A percentile compares a stretch with the other conserved stretches of the same genome.
These are phyloP conservation scores for Petrolisthes manimaculis DNA, from an alignment of 2,888 invertebrate species.

Conservation along the genomic window DNA sequence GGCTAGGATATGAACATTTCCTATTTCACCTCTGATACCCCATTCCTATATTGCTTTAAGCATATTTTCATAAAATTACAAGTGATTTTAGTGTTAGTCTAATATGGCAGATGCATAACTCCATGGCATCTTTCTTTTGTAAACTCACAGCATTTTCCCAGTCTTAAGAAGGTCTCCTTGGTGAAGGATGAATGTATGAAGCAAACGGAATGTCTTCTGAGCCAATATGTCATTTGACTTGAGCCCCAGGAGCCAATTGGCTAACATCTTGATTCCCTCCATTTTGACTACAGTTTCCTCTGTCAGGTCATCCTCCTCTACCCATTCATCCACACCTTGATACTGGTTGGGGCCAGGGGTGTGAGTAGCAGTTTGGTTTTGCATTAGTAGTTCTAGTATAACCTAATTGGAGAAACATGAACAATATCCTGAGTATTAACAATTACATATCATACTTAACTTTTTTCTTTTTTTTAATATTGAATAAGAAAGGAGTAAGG, in stretches of 20 bases:
- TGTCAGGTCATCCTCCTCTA: conserved; percentile 86
- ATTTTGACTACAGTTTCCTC: conserved; percentile 80
- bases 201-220: conserved; percentile 93
- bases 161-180: conserved; percentile 84
- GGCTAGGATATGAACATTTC: not conserved
- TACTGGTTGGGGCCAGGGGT: conserved; percentile 40
- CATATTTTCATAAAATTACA: not conserved
- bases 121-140: no score
- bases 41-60: no score
- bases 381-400: conserved; percentile 92
- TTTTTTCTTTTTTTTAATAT: not conserved
- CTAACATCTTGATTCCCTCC: conserved; percentile 95
- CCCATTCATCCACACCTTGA: conserved; percentile 80
- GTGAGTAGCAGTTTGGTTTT: conserved; percentile 66
- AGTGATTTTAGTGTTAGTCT: no score
- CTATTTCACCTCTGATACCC: not conserved
- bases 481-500: not conserved
- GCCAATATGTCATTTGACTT: conserved; percentile 89
- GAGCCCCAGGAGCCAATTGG: conserved; percentile 92
- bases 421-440: not conserved
- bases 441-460: not conserved
- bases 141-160: conserved; percentile 71
- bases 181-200: conserved; percentile 92
- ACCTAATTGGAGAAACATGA: conserved; percentile 72
- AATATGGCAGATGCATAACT: no score